Percentiles rank a stretch among this genome's conserved stretches.
Evolutionary conservation across 1,140 invertebrate genomes (phyloP).

Genomic region (Mya arenaria): DNA sequence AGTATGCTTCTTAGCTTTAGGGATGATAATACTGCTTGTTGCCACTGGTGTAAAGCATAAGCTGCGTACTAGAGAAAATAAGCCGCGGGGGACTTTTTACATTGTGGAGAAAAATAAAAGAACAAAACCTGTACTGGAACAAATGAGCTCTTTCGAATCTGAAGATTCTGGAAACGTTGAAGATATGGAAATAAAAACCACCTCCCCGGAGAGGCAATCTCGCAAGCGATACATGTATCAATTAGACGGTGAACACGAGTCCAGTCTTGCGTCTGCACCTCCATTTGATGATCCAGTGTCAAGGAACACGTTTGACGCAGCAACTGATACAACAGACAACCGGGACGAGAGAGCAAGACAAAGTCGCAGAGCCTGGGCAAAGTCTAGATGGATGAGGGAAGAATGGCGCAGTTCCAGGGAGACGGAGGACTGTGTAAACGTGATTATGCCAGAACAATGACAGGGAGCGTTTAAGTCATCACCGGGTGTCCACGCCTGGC

Average conservation of each 20-base stretch:
- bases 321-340: neutral
- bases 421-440: neutral
- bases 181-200: conserved; percentile 12
- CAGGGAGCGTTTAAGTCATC: too few relatives aligned
- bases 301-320: neutral
- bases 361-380: conserved; percentile 16
- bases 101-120: conserved; percentile 13
- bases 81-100: neutral
- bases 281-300: neutral
- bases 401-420: too few relatives aligned
- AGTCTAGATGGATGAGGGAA: conserved; percentile 33
- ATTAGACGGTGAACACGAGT: neutral
- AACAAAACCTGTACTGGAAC: neutral
- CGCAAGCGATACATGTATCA: neutral
- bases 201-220: neutral
- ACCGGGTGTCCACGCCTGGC: too few relatives aligned
- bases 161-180: conserved; percentile 34
- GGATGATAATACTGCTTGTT: neutral
- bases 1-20: neutral
- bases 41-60: conserved; percentile 32
- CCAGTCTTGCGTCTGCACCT: neutral
- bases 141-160: neutral
- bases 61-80: neutral
- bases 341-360: neutral
- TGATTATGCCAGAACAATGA: too few relatives aligned